A percentile compares a stretch with the other conserved stretches of the same genome.
Conservation (phyloP, 2,888 invertebrate species). For the Caradrina clavipalpis region DNA sequence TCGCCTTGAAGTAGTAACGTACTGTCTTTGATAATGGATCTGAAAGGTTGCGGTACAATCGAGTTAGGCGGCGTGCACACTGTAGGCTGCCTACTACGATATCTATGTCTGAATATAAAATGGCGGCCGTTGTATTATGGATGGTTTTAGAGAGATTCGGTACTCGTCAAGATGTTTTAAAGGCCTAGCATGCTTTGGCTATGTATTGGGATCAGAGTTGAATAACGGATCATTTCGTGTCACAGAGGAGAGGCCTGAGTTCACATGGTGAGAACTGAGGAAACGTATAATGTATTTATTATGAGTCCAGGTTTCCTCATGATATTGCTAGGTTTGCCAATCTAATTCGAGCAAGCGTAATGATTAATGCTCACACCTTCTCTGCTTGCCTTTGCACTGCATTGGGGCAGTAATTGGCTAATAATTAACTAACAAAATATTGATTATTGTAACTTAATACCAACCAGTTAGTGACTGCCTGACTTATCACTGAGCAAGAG, state of each 20-base stretch:
- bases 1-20: slow-evolving; percentile 74
- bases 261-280: background rate
- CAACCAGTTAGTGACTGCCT: too few relatives aligned
- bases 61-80: slow-evolving; percentile 56
- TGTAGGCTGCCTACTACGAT: slow-evolving; percentile 28
- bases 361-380: too few relatives aligned
- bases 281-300: too few relatives aligned
- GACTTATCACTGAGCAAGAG: too few relatives aligned
- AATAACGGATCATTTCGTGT: background rate
- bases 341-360: too few relatives aligned
- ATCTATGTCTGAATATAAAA: slow-evolving; percentile 27
- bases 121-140: slow-evolving; percentile 18
- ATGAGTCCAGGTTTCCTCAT: too few relatives aligned
- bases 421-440: too few relatives aligned
- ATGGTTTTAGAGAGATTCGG: slow-evolving; percentile 12
- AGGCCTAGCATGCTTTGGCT: background rate
- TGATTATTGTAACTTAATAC: too few relatives aligned
- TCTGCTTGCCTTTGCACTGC: too few relatives aligned
- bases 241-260: too few relatives aligned
- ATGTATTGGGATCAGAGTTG: background rate
- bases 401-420: too few relatives aligned
- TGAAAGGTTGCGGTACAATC: slow-evolving; percentile 69
- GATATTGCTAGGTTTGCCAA: too few relatives aligned
- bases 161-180: slow-evolving; percentile 8
- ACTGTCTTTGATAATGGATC: slow-evolving; percentile 75